A percentile compares a stretch with the other conserved stretches of the same genome.
These are phyloP conservation scores for Columba janthina DNA, from an alignment of 2,113 vertebrate genomes.

Conservation along the genomic window DNA sequence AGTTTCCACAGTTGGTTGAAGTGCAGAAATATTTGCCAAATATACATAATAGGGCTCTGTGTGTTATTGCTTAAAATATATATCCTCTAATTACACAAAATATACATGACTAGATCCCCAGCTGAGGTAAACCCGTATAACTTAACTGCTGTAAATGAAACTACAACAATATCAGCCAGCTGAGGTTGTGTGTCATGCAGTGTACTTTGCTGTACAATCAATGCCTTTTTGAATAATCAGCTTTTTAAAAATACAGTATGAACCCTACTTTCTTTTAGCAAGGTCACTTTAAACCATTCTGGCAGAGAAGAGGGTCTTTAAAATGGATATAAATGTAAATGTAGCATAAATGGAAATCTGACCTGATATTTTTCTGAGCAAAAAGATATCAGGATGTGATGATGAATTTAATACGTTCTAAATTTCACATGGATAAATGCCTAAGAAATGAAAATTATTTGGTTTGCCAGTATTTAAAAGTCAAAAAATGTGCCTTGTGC, in stretches of 20 bases:
- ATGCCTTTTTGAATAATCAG: constrained; percentile 28
- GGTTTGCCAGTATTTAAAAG: constrained; percentile 33
- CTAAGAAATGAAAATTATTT: constrained; percentile 27
- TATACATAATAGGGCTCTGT: background rate
- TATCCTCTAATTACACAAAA: background rate
- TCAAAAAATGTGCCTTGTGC: constrained; percentile 50
- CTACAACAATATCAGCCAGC: background rate
- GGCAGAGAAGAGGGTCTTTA: background rate
- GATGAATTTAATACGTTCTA: constrained; percentile 6
- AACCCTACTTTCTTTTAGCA: background rate
- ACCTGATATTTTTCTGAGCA: background rate
- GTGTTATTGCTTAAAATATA: constrained; percentile 11
- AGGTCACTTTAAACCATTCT: background rate
- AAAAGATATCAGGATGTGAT: background rate
- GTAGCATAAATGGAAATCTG: background rate
- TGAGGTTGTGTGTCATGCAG: constrained; percentile 3
- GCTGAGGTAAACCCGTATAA: background rate
- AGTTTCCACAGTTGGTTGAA: background rate
- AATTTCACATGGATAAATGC: background rate
- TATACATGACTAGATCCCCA: background rate
- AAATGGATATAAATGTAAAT: background rate
- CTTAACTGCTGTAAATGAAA: constrained; percentile 4
- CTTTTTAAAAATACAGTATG: background rate
- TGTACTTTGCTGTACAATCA: constrained; percentile 27
- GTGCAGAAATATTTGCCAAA: background rate